phyloP scores from a whole-genome alignment of 2,888 invertebrate species.

The Nycteola revayana region DNA sequence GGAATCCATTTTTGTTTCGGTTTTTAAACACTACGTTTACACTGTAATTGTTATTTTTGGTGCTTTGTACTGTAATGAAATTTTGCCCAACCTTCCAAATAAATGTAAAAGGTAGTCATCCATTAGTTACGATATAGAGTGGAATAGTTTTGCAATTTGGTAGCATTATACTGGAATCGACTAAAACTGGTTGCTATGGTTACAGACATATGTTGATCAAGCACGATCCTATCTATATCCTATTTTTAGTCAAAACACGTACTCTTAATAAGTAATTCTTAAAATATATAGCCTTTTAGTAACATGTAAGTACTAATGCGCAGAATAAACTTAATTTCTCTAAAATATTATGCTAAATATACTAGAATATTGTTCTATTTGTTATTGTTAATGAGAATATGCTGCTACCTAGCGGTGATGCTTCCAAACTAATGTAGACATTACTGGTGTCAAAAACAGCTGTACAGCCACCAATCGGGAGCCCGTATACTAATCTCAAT shows the following conservation, averaged over 20 bases:
- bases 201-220: slow-evolving; percentile 35
- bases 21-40: neutral
- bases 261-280: slow-evolving; percentile 1
- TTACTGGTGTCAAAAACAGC: slow-evolving; percentile 72
- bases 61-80: too few relatives aligned
- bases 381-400: slow-evolving; percentile 49
- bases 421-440: slow-evolving; percentile 9
- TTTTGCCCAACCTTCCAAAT: too few relatives aligned
- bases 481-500: slow-evolving; percentile 48
- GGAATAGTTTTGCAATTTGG: slow-evolving; percentile 21
- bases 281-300: too few relatives aligned
- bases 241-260: slow-evolving; percentile 11
- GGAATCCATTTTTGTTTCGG: slow-evolving; percentile 57
- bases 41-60: too few relatives aligned
- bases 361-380: too few relatives aligned
- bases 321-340: too few relatives aligned
- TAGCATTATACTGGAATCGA: slow-evolving; percentile 31
- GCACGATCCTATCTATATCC: slow-evolving; percentile 9
- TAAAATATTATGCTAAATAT: too few relatives aligned
- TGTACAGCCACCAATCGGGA: slow-evolving; percentile 64
- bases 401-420: slow-evolving; percentile 53
- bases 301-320: too few relatives aligned
- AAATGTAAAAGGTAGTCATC: too few relatives aligned
- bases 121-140: too few relatives aligned
- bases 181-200: slow-evolving; percentile 51